Evolutionary conservation across 1,140 invertebrate genomes (phyloP).

Genomic region (Leptoteleia sp.): DNA sequence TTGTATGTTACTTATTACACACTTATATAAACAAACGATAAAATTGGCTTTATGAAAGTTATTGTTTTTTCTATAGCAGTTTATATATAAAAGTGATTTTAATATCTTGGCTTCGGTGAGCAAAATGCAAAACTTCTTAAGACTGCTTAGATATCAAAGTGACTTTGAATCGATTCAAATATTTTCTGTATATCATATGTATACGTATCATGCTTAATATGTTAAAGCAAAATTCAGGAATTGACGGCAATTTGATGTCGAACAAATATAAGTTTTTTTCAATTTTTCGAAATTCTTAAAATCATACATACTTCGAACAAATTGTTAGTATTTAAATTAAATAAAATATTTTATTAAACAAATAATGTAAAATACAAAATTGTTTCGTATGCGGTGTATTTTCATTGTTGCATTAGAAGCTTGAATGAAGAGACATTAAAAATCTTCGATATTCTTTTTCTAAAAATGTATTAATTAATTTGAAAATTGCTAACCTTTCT

Average conservation of each 20-base stretch:
- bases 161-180: conserved; percentile 37
- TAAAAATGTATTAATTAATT: too few relatives aligned
- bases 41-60: too few relatives aligned
- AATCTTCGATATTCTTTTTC: too few relatives aligned
- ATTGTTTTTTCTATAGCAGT: conserved; percentile 28
- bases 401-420: too few relatives aligned
- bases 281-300: conserved; percentile 31
- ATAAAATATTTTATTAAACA: conserved; percentile 27
- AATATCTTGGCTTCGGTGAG: conserved; percentile 39
- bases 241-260: conserved; percentile 44
- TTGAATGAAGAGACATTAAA: too few relatives aligned
- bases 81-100: conserved; percentile 19
- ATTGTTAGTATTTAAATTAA: conserved; percentile 28
- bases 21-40: too few relatives aligned
- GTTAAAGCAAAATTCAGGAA: conserved; percentile 53
- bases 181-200: conserved; percentile 34
- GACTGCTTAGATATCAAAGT: conserved; percentile 61
- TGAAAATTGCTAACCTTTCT: too few relatives aligned
- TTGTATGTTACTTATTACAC: background rate
- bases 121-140: conserved; percentile 56
- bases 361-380: background rate
- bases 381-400: conserved; percentile 2
- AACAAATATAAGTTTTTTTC: conserved; percentile 24
- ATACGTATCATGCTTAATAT: conserved; percentile 41
- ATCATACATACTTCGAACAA: too few relatives aligned